A percentile compares a stretch with the other conserved stretches of the same genome.
Conservation (phyloP, 2,797 vertebrate genomes). For the Meda fulgida region DNA sequence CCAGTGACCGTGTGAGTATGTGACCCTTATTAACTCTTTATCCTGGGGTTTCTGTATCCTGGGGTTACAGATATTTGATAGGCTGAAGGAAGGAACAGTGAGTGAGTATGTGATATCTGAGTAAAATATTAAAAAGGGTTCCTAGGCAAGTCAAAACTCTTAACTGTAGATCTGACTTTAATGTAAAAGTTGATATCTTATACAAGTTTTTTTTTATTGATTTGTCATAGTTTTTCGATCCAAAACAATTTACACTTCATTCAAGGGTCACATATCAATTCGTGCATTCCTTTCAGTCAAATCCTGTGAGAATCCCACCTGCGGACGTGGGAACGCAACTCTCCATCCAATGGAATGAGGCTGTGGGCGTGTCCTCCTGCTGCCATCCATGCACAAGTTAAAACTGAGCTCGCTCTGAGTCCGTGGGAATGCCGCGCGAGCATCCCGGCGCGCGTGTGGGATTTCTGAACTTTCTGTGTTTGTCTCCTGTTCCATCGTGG, state of each 20-base stretch:
- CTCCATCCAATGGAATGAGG: slow-evolving; percentile 66
- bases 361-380: slow-evolving; percentile 69
- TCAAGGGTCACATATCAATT: not conserved
- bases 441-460: slow-evolving; percentile 39
- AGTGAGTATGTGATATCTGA: not conserved
- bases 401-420: slow-evolving; percentile 72
- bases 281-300: not conserved
- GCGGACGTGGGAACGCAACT: not conserved
- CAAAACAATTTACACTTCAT: not conserved
- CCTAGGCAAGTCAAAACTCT: not conserved
- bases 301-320: slow-evolving; percentile 7
- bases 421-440: slow-evolving; percentile 65
- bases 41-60: not conserved
- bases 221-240: not conserved
- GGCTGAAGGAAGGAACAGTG: not conserved
- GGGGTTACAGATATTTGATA: not conserved
- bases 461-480: slow-evolving; percentile 46
- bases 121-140: not conserved
- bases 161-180: not conserved
- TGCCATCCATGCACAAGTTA: slow-evolving; percentile 70
- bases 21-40: not conserved
- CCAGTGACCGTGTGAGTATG: not conserved
- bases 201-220: not conserved
- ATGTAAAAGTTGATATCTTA: not conserved
- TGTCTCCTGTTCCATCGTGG: slow-evolving; percentile 45